Evolutionary conservation across 2,113 vertebrate species (phyloP).

Genomic region (Pomatostomus ruficeps): DNA sequence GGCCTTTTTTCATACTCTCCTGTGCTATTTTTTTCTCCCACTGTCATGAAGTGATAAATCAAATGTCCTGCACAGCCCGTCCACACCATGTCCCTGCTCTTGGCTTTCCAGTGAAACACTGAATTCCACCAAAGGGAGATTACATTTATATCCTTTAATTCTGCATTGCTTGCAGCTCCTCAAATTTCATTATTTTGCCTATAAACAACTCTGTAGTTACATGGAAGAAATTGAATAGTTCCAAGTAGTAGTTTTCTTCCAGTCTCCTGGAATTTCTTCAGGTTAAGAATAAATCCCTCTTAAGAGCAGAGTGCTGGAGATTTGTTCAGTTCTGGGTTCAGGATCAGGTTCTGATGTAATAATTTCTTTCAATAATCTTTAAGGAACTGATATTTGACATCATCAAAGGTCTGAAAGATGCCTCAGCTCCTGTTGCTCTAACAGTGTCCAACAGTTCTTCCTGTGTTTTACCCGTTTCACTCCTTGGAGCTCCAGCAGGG

Average conservation of each 20-base stretch:
- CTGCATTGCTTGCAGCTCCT: background rate
- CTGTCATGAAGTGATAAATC: background rate
- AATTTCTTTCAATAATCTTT: background rate
- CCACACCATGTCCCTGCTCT: background rate
- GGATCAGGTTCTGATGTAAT: background rate
- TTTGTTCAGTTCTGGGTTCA: background rate
- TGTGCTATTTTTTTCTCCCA: background rate
- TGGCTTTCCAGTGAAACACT: background rate
- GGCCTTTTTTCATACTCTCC: background rate
- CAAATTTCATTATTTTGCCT: background rate
- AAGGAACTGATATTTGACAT: background rate
- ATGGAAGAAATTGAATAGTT: background rate
- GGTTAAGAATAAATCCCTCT: background rate
- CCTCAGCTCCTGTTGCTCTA: background rate
- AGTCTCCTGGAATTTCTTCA: background rate
- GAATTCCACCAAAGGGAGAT: background rate
- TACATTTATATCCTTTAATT: background rate
- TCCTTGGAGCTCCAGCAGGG: background rate
- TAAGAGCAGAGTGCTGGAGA: background rate
- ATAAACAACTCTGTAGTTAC: background rate
- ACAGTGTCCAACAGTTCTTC: background rate
- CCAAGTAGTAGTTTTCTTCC: background rate
- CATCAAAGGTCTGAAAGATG: background rate
- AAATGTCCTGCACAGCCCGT: background rate
- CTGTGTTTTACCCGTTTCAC: background rate